These are phyloP conservation scores for Craseonycteris thonglongyai DNA, from an alignment of 2,113 vertebrate species.

Conservation along the genomic window DNA sequence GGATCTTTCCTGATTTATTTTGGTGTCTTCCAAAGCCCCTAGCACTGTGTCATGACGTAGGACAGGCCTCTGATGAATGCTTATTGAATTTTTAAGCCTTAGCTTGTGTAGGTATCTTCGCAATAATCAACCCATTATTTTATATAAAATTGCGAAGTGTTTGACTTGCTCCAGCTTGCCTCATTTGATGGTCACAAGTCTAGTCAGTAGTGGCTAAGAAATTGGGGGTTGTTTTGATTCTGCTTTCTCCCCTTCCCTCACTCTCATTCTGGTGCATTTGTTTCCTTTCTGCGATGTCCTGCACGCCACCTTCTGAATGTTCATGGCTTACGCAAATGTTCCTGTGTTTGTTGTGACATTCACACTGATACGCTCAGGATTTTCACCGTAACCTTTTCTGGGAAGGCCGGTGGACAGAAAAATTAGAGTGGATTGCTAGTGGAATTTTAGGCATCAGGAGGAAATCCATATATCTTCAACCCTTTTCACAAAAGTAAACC, in stretches of 20 bases:
- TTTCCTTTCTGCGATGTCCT: neutral
- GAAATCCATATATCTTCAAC: neutral
- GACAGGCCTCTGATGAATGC: neutral
- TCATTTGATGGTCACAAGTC: neutral
- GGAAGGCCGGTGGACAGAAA: neutral
- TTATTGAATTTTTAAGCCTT: neutral
- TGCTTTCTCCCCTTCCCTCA: neutral
- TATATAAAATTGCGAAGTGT: neutral
- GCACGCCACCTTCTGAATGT: neutral
- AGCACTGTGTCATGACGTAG: neutral
- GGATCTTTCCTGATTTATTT: neutral
- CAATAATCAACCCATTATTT: neutral
- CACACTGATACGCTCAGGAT: neutral
- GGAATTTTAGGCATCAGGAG: neutral
- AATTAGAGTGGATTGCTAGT: neutral
- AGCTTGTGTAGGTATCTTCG: neutral
- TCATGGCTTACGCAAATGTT: neutral
- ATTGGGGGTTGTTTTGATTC: neutral
- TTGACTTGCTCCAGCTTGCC: neutral
- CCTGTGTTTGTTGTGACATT: neutral
- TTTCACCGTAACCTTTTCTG: neutral
- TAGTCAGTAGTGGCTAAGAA: neutral
- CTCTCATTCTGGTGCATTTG: neutral
- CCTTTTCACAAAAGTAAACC: neutral
- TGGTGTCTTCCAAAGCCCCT: neutral